These are phyloP conservation scores for Aphodius granarius DNA, from an alignment of 2,888 invertebrate genomes.

Conservation along the genomic window DNA sequence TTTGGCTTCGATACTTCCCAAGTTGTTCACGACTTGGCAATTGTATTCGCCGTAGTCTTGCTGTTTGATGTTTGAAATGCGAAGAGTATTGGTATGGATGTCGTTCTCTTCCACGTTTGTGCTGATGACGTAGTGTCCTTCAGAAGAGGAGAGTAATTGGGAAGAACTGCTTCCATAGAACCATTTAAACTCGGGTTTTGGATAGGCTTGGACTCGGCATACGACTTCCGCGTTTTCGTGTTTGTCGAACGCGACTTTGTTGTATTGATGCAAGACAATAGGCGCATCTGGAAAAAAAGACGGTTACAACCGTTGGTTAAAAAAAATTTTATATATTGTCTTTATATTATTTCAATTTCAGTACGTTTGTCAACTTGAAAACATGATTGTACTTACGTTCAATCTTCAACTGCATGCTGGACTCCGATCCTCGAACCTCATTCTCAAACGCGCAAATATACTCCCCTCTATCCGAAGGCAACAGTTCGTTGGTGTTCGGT, in stretches of 20 bases:
- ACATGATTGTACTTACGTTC: constrained; percentile 68
- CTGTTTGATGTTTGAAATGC: constrained; percentile 72
- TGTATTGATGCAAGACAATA: constrained; percentile 81
- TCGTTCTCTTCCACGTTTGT: constrained; percentile 83
- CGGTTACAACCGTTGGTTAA: too few relatives aligned
- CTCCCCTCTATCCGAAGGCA: constrained; percentile 83
- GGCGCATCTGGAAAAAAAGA: constrained; percentile 69
- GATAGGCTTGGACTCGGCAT: constrained; percentile 89
- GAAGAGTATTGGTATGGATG: constrained; percentile 78
- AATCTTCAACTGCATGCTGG: constrained; percentile 87
- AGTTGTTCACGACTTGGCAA: constrained; percentile 81
- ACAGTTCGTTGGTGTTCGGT: constrained; percentile 73
- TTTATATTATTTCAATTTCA: too few relatives aligned
- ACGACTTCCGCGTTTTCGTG: constrained; percentile 83
- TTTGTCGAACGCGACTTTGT: constrained; percentile 85
- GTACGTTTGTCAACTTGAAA: background rate
- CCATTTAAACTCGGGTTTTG: constrained; percentile 93
- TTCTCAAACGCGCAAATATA: constrained; percentile 89
- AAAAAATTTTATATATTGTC: too few relatives aligned
- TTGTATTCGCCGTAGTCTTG: constrained; percentile 91
- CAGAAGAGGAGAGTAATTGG: constrained; percentile 76
- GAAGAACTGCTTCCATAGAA: constrained; percentile 76
- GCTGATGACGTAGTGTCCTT: constrained; percentile 84
- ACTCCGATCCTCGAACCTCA: constrained; percentile 85
- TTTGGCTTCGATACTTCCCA: constrained; percentile 75